Base-by-base conservation (phyloP, 2,888 invertebrate species). In the Branchinecta sandiegonensis region DNA sequence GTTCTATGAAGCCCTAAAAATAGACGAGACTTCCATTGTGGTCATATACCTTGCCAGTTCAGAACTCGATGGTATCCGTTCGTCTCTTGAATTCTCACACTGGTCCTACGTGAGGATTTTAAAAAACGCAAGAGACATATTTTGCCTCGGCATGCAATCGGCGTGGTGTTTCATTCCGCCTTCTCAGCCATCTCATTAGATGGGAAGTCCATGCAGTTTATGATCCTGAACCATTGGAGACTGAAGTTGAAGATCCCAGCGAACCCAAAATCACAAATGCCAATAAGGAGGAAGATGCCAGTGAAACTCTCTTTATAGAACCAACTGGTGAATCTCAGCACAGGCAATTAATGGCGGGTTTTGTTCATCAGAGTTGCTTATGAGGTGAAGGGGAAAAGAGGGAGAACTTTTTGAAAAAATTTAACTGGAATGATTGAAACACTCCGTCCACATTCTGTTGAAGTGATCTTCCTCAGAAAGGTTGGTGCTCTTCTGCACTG, bases 381-480 rank as follows among this genome's bases (percentile, higher is more conserved):
- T 48, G 50, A 48, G 50, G n/a, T 48, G 50, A 48, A 48, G n/a
- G 50, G 50, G 50, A 48, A 48, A 48, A 48, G 50, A 48, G 50
- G 50, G n/a, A 48, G 50, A 12, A 48, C n/a, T 11, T 48, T 11
- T 48, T 11, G n/a, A 48, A 48, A 48, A 48, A n/a, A 12, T 11
- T 48, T 11, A 56, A n/a, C 11, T 48, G 50, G 50, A 48, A 48
- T 48, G 50, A 48, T 48, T 48, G 50, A 48, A 12, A 48, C 50
- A 48, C 50, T 48, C n/a, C n/a, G 50, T 48, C 50, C 50, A 48
- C 50, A 48, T 48, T 48, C 50, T 48, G 50, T 48, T 11, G n/a
- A 48, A 48, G 50, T 48, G 50, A 48, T 48, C 50, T 48, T 48
- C 50, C 50, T 48, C 50, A 48, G 50, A 48, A 48, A 48, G 50